Evolutionary conservation across 1,140 invertebrate genomes (phyloP), one percentile per base, ranked within the genome.

Genomic region (Dinoponera quadriceps): DNA sequence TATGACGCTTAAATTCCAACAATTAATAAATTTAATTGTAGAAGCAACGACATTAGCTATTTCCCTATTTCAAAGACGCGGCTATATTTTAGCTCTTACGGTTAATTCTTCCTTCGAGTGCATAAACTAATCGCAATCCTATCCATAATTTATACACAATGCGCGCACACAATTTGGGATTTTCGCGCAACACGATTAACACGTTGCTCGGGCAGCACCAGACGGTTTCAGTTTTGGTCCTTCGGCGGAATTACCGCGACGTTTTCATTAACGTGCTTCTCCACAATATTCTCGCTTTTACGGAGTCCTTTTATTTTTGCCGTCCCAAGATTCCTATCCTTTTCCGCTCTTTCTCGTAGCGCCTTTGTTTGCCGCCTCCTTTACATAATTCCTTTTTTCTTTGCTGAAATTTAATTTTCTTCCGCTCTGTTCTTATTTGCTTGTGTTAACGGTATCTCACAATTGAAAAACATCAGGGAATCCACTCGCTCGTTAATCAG

Each of bases 381-480:
- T 80, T 80, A 44, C 73, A 68, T 65, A 66, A 33, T 49, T 27
- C 20, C 48, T 75, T 69, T 72, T 48, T 71, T 49, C 18, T 49
- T 63, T 51, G 18, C 54, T 55, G 22, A 44, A 69, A 49, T 71
- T 33, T 54, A 72, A 80, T 63, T 57, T 66, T 81, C 78, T 59
- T 63, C 38, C 13, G 22, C 22, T 38, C 29, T 51, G 38, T 80
- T 69, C 51, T 71, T 71, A 71, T 80, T 80, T 59, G 65, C 29
- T n/a, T 29, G 65, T 18, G 18, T 25, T 71, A 57, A 80, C 27
- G 22, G 38, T 80, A 80, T 57, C 65, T 80, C 22, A 54, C 75
- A 71, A 71, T 71, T 71, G 75, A 71, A 80, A 57, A 71, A 80
- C 65, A 71, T 80, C 60, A 77, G 48, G 48, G 74, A 66, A 77